Base-by-base conservation (phyloP, 2,797 vertebrate species). In the Otolemur crassicaudatus region DNA sequence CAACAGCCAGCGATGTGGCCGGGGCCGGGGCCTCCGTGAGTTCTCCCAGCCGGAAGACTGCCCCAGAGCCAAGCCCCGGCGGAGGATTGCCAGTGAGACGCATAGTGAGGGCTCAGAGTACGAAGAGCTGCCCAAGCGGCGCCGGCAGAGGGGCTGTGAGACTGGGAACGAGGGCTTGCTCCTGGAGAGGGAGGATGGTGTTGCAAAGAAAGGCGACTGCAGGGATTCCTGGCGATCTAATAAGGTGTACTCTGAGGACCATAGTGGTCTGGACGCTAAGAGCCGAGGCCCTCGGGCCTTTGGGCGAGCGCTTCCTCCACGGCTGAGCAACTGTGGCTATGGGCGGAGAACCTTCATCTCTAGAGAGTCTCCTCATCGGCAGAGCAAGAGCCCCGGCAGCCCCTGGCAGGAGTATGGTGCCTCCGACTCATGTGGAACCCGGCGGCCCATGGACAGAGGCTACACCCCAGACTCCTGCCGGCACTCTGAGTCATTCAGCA, bases 71-170 rank as follows among this genome's bases (percentile, higher is more conserved):
- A 99, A 99, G 94, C 99, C 99, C 0, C 98, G 99, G 22, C 98
- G 99, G 16, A 98, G 99, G 6, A 99, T 99, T 0, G 99, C 99
- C 14, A 99, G 99, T 0, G 99, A 99, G 98, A 99, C 99, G 0
- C 99, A 99, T 93, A 99, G 99, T 0, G 99, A 99, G 97, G 98
- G 99, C 29, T 99, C 99, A 0, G 99, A 99, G 92, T 99, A 99
- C 0, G 99, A 99, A 96, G 99, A 99, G 93, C 99, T 99, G n/a
- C 99, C 99, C 46, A 99, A 99, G 96, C 99, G 99, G 9, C 99
- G 99, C 0, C 99, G 99, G 1, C 99, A 99, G 98, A 99, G 99
- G 76, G 99, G 99, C 60, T 97, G 98, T 0, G 99, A 99, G 97
- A 99, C 99, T 12, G 99, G 99, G 77, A 99, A 99, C 0, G 98